Percentiles rank a stretch among this genome's conserved stretches.
Conservation (phyloP, 2,888 invertebrate species). For the Drosophila prostipennis region DNA sequence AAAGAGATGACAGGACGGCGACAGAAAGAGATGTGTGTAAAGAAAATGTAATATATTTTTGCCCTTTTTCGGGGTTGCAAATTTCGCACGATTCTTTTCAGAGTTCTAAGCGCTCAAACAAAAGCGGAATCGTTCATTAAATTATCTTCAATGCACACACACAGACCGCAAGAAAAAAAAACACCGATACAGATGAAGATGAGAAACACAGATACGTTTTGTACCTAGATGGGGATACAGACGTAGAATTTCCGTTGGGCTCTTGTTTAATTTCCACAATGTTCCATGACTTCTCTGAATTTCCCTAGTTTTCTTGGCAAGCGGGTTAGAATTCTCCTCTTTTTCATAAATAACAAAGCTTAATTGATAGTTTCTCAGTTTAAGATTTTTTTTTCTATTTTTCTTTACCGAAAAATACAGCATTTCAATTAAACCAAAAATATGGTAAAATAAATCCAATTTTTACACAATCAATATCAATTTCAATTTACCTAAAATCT, state of each 20-base stretch:
- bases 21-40: neutral
- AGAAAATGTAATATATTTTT: neutral
- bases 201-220: constrained; percentile 5
- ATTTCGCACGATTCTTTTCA: constrained; percentile 21
- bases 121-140: constrained; percentile 42
- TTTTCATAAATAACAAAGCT: neutral
- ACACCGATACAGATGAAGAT: neutral
- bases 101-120: constrained; percentile 9
- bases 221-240: constrained; percentile 43
- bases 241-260: constrained; percentile 36
- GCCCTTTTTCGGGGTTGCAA: constrained; percentile 26
- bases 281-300: constrained; percentile 25
- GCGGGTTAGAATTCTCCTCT: neutral
- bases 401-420: neutral
- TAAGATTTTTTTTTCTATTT: no score
- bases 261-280: constrained; percentile 39
- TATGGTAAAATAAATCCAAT: neutral
- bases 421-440: neutral
- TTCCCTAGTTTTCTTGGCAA: neutral
- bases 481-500: constrained; percentile 5
- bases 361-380: neutral
- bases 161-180: constrained; percentile 4
- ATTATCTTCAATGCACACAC: constrained; percentile 41
- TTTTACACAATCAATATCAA: neutral
- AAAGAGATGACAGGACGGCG: constrained; percentile 5